Evolutionary conservation across 2,797 vertebrate species (phyloP), one percentile per base, ranked within the genome.

Genomic region (Philypnodon macrostomus): DNA sequence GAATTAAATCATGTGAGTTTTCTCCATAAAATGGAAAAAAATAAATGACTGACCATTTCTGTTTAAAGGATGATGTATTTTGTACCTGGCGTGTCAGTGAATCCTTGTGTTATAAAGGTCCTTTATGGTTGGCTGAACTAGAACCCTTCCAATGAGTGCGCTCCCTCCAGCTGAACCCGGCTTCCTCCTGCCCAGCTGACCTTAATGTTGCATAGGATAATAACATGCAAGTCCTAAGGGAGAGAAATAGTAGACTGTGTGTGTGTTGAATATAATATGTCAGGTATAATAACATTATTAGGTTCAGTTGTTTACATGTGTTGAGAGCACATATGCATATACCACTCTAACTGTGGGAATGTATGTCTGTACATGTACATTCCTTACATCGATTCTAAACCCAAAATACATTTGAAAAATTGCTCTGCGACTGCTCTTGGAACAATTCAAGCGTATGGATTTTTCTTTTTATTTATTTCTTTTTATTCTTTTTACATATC

Each of bases 111-210:
- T 39, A 54, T 76, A 77, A 77, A 75, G 53, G 47, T 66, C 70
- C 48, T 76, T 81, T 80, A 73, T 70, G 67, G 68, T 68, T 77
- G 81, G 58, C 47, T 89, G 83, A 81, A 67, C 75, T 75, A 73
- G 57, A 83, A 83, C 62, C 69, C n/a, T 53, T 81, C 75, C 75
- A 71, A 77, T 84, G 69, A 73, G 57, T 57, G 27, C 2, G 2
- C 47, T 58, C 52, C 72, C 73, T 80, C 49, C 57, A 64, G 63
- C 75, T 74, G 78, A 71, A 73, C 52, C 63, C 53, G 14, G 45
- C 44, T 52, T 66, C 59, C 52, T 67, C 62, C 37, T 56, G 63
- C 52, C 56, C 61, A 2, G 17, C 63, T 56, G 70, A 72, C 53
- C 69, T 77, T 78, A 79, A 63, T 71, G 75, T 57, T 79, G 61